Percentiles rank a stretch among this genome's conserved stretches.
phyloP scores from a whole-genome alignment of 1,140 invertebrate genomes.

The Drosophila parabipectinata region DNA sequence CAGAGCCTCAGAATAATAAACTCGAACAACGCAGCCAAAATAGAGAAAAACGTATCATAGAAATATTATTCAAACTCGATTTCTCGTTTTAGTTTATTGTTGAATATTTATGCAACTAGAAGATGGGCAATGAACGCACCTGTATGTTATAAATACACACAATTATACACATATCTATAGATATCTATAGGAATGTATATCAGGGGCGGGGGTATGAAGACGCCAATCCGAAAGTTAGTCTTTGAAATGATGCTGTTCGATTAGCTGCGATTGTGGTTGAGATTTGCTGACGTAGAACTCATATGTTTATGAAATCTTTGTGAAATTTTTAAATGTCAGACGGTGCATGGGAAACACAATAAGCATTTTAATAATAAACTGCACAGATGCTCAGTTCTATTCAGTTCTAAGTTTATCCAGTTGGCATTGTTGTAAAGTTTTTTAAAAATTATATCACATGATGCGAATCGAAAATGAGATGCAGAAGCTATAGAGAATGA shows the following conservation, averaged over 20 bases:
- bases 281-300: slow-evolving; percentile 13
- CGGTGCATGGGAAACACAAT: slow-evolving; percentile 39
- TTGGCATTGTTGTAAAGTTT: slow-evolving; percentile 2
- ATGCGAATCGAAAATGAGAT: slow-evolving; percentile 2
- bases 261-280: slow-evolving; percentile 4
- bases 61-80: slow-evolving; percentile 54
- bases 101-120: slow-evolving; percentile 63
- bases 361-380: slow-evolving; percentile 29
- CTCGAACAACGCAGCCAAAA: background rate
- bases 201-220: background rate
- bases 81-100: slow-evolving; percentile 29
- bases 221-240: slow-evolving; percentile 22
- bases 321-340: slow-evolving; percentile 37
- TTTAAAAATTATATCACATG: background rate
- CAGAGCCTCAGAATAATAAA: slow-evolving; percentile 18
- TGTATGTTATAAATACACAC: slow-evolving; percentile 5
- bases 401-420: background rate
- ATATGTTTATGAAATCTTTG: slow-evolving; percentile 23
- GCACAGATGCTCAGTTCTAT: background rate
- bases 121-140: slow-evolving; percentile 60
- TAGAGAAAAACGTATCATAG: slow-evolving; percentile 17
- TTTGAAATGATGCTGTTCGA: background rate
- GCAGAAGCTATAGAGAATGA: background rate
- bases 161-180: slow-evolving; percentile 1
- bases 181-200: slow-evolving; percentile 14